A percentile compares a stretch with the other conserved stretches of the same genome.
Conservation (phyloP, 1,140 invertebrate genomes). For the Musca vetustissima region DNA sequence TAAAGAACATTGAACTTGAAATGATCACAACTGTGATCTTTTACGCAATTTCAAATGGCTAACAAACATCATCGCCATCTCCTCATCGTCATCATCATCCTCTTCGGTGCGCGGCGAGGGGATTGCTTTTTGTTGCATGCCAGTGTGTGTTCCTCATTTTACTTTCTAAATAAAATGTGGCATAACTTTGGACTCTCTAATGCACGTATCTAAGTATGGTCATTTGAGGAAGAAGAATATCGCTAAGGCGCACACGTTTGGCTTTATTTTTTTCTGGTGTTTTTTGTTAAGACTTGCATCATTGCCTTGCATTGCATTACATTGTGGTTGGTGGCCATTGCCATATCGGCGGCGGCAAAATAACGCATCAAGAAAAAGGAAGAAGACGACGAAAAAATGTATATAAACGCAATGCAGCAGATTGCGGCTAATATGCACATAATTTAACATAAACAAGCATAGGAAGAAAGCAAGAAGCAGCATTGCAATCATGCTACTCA, state of each 20-base stretch:
- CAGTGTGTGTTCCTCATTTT: conserved; percentile 7
- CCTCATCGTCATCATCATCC: no score
- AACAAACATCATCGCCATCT: no score
- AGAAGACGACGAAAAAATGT: no score
- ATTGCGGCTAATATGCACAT: conserved; percentile 11
- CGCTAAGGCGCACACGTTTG: not conserved
- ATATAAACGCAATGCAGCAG: no score
- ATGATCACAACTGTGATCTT: no score
- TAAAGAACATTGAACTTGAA: no score
- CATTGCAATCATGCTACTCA: no score
- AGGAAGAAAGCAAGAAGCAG: not conserved
- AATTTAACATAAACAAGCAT: conserved; percentile 18
- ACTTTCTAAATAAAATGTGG: conserved; percentile 15
- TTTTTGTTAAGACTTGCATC: not conserved
- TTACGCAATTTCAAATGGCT: no score
- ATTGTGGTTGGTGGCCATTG: not conserved
- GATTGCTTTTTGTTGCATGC: not conserved
- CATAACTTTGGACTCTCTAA: not conserved
- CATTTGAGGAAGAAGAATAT: conserved; percentile 14
- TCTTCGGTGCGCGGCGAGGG: no score
- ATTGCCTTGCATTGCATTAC: conserved; percentile 1
- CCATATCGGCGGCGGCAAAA: not conserved
- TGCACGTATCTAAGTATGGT: conserved; percentile 19
- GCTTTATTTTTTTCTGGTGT: no score
- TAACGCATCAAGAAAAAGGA: no score